Evolutionary conservation across 2,888 invertebrate species (phyloP).

Genomic region (Onchidella celtica): DNA sequence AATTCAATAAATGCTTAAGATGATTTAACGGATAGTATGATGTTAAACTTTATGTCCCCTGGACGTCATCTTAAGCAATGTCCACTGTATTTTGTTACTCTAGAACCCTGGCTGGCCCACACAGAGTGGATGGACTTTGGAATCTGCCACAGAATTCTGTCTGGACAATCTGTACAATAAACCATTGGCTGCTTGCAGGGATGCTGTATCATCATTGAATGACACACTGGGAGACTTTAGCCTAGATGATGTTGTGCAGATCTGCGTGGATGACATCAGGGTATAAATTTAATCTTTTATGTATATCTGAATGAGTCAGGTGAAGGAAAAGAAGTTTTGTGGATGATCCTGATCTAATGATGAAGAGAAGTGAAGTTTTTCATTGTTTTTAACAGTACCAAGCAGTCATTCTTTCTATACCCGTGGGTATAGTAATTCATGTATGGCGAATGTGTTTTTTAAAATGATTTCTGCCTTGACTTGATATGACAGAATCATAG

Average conservation of each 20-base stretch:
- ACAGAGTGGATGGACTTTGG: slow-evolving; percentile 46
- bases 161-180: slow-evolving; percentile 4
- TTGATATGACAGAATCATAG: too few relatives aligned
- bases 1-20: too few relatives aligned
- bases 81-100: not conserved
- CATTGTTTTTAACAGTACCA: too few relatives aligned
- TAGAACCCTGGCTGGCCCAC: slow-evolving; percentile 50
- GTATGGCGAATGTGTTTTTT: too few relatives aligned
- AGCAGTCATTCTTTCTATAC: too few relatives aligned
- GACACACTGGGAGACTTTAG: not conserved
- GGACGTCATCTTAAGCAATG: not conserved
- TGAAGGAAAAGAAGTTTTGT: not conserved
- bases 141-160: slow-evolving; percentile 49
- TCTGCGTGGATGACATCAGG: slow-evolving; percentile 52
- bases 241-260: slow-evolving; percentile 23
- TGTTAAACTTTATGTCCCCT: too few relatives aligned
- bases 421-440: too few relatives aligned
- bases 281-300: slow-evolving; percentile 38
- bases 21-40: too few relatives aligned
- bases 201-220: slow-evolving; percentile 40
- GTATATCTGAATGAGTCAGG: too few relatives aligned
- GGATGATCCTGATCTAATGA: not conserved
- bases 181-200: slow-evolving; percentile 39
- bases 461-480: too few relatives aligned
- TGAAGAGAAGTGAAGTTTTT: not conserved